Evolutionary conservation across 2,113 vertebrate genomes (phyloP), one percentile per base, ranked within the genome.

Genomic region (Copsychus sechellarum): DNA sequence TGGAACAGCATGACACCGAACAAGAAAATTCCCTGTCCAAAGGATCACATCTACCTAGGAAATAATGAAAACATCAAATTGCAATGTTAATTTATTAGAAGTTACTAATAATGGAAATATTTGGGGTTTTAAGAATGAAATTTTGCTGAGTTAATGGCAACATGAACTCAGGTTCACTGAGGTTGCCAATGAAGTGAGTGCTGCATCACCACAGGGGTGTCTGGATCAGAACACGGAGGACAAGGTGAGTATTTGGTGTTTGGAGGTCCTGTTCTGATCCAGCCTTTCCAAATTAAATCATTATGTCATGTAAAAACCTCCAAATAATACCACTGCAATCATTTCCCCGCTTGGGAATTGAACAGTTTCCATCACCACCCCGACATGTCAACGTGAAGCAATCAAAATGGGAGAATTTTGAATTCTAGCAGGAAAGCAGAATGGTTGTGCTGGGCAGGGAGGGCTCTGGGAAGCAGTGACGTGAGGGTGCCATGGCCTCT

Each of bases 381-480:
- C 16, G 18, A 72, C 19, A 26, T 2, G 26, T 22, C 53, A 45
- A 22, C 7, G 22, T 57, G 92, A 90, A 96, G 81, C 94, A 81
- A 79, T 50, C 62, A 58, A 88, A 92, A 85, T 19, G 50, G 82
- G 76, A 92, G 86, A 95, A 94, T 88, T 93, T 79, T 0, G 45
- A 84, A 96, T 92, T 93, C 40, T 78, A 95, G 69, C 62, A 86
- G 57, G 94, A 95, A 84, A 96, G 93, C 90, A 92, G 86, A 96
- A 88, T 93, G 71, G 88, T 86, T 84, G 93, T 92, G 96, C 96
- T 21, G 88, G 54, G 93, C 82, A 91, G 61, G 81, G 95, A 88
- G 96, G 76, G 79, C 94, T 95, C 95, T 95, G 96, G 97, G 96
- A 97, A 96, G 93, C 79, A 48, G 93, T 97, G 97, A 97, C 97